Percentiles rank a stretch among this genome's conserved stretches.
Evolutionary conservation across 2,888 invertebrate genomes (phyloP).

Genomic region (Charanyca ferruginea): DNA sequence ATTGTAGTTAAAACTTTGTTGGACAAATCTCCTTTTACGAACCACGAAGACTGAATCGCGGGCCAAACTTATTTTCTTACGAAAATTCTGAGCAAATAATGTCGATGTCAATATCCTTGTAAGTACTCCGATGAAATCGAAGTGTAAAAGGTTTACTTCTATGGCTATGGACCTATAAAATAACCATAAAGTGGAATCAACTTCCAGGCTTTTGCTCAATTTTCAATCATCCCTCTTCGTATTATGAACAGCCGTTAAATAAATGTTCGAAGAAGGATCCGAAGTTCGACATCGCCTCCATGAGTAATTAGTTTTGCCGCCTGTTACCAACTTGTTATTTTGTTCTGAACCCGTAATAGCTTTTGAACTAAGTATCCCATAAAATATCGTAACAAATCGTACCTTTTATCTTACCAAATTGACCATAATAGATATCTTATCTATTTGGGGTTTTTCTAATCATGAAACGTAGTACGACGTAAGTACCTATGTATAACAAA

Average conservation of each 20-base stretch:
- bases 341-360: constrained; percentile 37
- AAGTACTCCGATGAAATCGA: constrained; percentile 35
- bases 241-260: constrained; percentile 37
- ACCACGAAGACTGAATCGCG: too few relatives aligned
- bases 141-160: constrained; percentile 46
- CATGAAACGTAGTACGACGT: constrained; percentile 1
- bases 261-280: constrained; percentile 37
- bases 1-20: constrained; percentile 43
- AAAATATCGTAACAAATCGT: constrained; percentile 3
- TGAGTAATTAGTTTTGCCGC: constrained; percentile 46
- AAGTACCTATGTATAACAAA: constrained; percentile 10
- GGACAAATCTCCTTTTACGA: constrained; percentile 41
- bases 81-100: constrained; percentile 34
- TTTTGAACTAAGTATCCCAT: constrained; percentile 32
- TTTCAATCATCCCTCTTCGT: constrained; percentile 57
- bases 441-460: constrained; percentile 9
- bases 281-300: constrained; percentile 46
- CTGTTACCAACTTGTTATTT: constrained; percentile 49
- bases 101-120: constrained; percentile 13
- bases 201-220: constrained; percentile 48
- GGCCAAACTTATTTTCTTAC: constrained; percentile 35
- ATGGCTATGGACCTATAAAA: constrained; percentile 46
- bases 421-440: not conserved
- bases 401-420: not conserved
- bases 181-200: constrained; percentile 50